Evolutionary conservation across 2,113 vertebrate species (phyloP), one percentile per base, ranked within the genome.

Genomic region (Antennarius striatus): DNA sequence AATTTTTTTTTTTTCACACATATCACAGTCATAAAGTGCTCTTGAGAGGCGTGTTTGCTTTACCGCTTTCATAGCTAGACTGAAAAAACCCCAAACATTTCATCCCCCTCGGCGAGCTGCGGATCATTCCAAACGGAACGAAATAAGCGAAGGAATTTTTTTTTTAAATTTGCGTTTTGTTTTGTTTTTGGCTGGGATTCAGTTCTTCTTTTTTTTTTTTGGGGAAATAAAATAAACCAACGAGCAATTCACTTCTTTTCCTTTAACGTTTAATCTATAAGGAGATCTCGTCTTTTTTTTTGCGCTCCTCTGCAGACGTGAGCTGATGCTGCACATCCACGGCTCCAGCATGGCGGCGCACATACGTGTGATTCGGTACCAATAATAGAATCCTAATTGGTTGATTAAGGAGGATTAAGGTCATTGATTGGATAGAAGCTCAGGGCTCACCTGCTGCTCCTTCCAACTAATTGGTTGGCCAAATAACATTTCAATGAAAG

Each of bases 371-470:
- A 78, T 73, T 76, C 68, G 70, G 69, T 73, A 64, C 62, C 28
- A 61, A 83, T 89, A 89, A 88, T 86, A 84, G 81, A 86, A 88
- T 89, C 81, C 82, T 88, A 85, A 91, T 89, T 78, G 83, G 83
- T 84, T 89, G 82, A 90, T 91, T 89, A 88, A 79, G 61, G 58
- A 81, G 77, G 83, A 89, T 91, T 85, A 89, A 85, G 82, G 79
- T 77, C 89, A 90, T 89, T 86, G 89, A 89, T 90, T 90, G 86
- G 85, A 75, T 68, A 56, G 75, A 22, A 83, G 80, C 86, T 79
- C 61, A 70, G 80, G 81, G 77, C 82, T 88, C 83, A 88, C 86
- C 86, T 90, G 88, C 74, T 86, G 85, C 82, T 84, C 74, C 48
- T 51, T 1, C 5, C 43, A 63, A 65, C 71, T 85, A 90, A 88